phyloP scores from a whole-genome alignment of 2,797 vertebrate genomes.

The Enteromius paludinosus region DNA sequence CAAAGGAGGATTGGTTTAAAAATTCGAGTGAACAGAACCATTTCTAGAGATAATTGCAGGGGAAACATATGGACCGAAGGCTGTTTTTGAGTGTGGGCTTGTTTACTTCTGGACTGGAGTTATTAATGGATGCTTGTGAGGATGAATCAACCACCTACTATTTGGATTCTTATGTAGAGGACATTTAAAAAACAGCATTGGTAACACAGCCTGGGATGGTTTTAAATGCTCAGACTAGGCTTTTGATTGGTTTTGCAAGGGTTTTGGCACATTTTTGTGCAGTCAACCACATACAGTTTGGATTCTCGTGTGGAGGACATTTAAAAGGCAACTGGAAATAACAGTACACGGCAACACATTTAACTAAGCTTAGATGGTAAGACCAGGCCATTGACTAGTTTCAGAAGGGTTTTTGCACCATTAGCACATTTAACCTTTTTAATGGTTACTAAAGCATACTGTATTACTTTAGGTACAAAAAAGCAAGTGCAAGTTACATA shows the following conservation, averaged over 20 bases:
- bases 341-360: not conserved
- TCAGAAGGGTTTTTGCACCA: not conserved
- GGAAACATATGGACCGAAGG: constrained; percentile 26
- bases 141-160: constrained; percentile 17
- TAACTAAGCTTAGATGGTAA: not conserved
- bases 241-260: not conserved
- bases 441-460: not conserved
- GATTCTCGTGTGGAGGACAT: not conserved
- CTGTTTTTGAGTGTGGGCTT: constrained; percentile 24
- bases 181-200: not conserved
- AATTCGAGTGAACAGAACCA: not conserved
- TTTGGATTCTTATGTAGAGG: not conserved
- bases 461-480: no score
- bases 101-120: constrained; percentile 21
- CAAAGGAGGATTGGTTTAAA: not conserved
- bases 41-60: not conserved
- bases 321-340: not conserved
- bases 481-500: no score
- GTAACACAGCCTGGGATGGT: not conserved
- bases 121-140: constrained; percentile 23
- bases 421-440: not conserved
- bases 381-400: not conserved
- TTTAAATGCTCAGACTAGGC: not conserved
- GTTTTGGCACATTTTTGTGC: not conserved
- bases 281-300: not conserved